Base-by-base conservation (phyloP, 1,140 invertebrate genomes). In the Frieseomelitta varia region DNA sequence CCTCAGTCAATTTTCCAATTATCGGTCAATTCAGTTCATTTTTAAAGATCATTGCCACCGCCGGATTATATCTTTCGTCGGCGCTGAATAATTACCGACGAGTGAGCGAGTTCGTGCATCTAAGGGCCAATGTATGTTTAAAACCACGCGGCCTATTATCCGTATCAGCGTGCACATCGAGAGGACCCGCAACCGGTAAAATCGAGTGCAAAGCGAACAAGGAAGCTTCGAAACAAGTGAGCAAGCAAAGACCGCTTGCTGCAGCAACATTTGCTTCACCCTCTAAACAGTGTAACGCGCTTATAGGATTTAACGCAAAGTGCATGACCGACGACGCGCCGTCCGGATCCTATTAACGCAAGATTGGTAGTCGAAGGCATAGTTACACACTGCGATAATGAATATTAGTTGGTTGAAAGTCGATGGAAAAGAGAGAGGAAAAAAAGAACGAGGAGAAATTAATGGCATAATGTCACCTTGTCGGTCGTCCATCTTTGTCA, bases 201-300 rank as follows among this genome's bases (percentile, higher is more conserved):
- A 78, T 83, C 81, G 81, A 83, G 74, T 78, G 65, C 74, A 78
- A 53, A 69, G 63, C 34, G 81, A 51, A 78, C 81, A 69, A 58
- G 63, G 73, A 53, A 77, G 53, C 73, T 81, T 68, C 24, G 79
- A 69, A 78, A 19, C 80, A 76, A 74, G 72, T 27, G 80, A 55
- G 51, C 51, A 82, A 76, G 51, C 80, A 82, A 82, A 76, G 73
- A 68, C 80, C 73, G 73, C 63, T 82, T 61, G 73, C 63, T 82
- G n/a, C 72, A 83, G 81, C 74, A 83, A 83, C 74, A 83, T 83
- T 83, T 83, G 53, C 81, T 69, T 58, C 69, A 83, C 65, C 74
- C 74, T 83, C 74, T 83, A 69, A 83, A 78, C 81, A 83, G 51
- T 69, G 74, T 83, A 83, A 83, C 72, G 24, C 63, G 51, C 81